Evolutionary conservation across 30 jellyfish, hydroid and myxozoan species (phyloP).

Genomic region (Aurelia sp.): DNA sequence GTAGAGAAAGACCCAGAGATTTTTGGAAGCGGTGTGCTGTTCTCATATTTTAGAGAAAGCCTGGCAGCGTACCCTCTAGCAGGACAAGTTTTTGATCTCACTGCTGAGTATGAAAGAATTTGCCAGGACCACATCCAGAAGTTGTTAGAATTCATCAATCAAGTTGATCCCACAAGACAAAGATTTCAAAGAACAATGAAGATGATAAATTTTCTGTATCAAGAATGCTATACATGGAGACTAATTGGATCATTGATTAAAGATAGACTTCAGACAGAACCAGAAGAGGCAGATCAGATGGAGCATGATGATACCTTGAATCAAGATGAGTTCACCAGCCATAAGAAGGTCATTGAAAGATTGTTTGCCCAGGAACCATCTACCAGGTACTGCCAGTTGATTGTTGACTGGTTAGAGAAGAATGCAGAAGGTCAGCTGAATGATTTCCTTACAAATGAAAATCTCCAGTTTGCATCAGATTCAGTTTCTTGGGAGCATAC

Average conservation of each 20-base stretch:
- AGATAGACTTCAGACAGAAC: constrained; percentile 54
- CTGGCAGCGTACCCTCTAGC: constrained; percentile 66
- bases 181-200: constrained; percentile 65
- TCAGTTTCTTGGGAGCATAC: constrained; percentile 95
- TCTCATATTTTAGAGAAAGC: constrained; percentile 60
- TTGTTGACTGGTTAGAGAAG: constrained; percentile 95
- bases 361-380: constrained; percentile 85
- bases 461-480: constrained; percentile 79
- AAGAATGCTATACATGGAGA: constrained; percentile 97
- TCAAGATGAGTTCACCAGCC: constrained; percentile 74
- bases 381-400: constrained; percentile 80
- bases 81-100: constrained; percentile 84
- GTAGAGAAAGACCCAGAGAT: constrained; percentile 69
- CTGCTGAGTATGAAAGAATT: constrained; percentile 75
- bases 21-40: constrained; percentile 64
- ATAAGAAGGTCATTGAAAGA: constrained; percentile 62
- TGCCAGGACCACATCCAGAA: constrained; percentile 74
- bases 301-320: constrained; percentile 6
- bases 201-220: constrained; percentile 76
- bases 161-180: constrained; percentile 82
- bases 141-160: constrained; percentile 45
- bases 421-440: constrained; percentile 84
- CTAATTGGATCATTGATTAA: constrained; percentile 78
- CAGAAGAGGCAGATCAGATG: constrained; percentile 12
- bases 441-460: constrained; percentile 65